A percentile compares a stretch with the other conserved stretches of the same genome.
These are phyloP conservation scores for Lepidurus packardi DNA, from an alignment of 1,140 invertebrate species.

Conservation along the genomic window DNA sequence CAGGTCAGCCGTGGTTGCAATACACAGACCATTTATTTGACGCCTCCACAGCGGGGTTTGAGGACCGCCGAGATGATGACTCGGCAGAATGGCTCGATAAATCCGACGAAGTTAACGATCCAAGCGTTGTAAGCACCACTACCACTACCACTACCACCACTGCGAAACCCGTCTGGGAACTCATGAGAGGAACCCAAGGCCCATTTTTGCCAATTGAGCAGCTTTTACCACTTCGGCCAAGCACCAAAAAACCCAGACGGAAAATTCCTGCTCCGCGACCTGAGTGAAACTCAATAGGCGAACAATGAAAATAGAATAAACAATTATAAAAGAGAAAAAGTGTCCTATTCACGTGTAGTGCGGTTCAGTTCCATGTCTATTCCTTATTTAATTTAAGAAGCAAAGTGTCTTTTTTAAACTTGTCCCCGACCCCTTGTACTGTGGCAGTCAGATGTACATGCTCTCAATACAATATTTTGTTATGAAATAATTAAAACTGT, in stretches of 20 bases:
- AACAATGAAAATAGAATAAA: background rate
- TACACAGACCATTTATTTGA: constrained; percentile 12
- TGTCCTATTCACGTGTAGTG: background rate
- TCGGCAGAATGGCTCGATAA: background rate
- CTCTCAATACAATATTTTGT: background rate
- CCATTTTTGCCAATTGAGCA: background rate
- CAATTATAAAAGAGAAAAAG: background rate
- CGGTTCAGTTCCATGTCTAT: background rate
- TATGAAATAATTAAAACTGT: background rate
- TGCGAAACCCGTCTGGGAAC: background rate
- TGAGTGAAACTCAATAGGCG: background rate
- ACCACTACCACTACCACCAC: background rate
- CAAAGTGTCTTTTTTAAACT: too few species aligned
- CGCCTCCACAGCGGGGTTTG: background rate
- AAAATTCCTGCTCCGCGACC: background rate
- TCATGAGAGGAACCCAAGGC: background rate
- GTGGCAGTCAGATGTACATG: background rate
- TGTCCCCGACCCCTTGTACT: background rate
- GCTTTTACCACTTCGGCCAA: background rate
- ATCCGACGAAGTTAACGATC: background rate
- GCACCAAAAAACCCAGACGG: background rate
- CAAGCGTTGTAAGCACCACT: background rate
- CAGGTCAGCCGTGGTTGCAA: background rate
- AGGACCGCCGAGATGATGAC: background rate
- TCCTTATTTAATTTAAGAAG: background rate